A percentile compares a stretch with the other conserved stretches of the same genome.
phyloP scores from a whole-genome alignment of 2,888 invertebrate genomes.

The Synanthedon tipuliformis region DNA sequence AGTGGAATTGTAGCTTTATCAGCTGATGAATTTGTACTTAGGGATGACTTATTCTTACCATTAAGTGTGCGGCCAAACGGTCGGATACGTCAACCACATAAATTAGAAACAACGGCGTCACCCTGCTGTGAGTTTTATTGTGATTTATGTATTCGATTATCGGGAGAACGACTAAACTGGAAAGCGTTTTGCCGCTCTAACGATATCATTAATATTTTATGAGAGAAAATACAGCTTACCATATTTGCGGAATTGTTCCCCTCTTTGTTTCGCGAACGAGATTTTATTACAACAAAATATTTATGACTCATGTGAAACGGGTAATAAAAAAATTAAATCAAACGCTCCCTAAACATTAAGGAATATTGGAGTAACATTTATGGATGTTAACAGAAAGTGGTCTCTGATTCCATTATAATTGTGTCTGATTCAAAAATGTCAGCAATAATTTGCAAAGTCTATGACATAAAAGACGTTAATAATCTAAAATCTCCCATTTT shows the following conservation, averaged over 20 bases:
- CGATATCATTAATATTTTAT: slow-evolving; percentile 41
- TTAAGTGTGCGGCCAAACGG: slow-evolving; percentile 7
- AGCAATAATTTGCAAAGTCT: no score
- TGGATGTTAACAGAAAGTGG: no score
- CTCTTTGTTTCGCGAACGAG: slow-evolving; percentile 8
- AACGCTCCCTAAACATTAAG: no score
- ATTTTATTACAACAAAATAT: slow-evolving; percentile 2
- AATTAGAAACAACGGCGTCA: slow-evolving; percentile 38
- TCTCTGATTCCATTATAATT: no score
- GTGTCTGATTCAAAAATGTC: no score
- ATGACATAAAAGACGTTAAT: no score
- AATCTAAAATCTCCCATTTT: no score
- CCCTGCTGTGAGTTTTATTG: slow-evolving; percentile 46
- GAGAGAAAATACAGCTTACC: slow-evolving; percentile 15
- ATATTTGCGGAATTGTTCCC: slow-evolving; percentile 8
- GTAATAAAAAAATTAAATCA: no score
- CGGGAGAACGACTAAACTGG: slow-evolving; percentile 42
- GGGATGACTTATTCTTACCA: slow-evolving; percentile 1
- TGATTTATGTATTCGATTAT: slow-evolving; percentile 55
- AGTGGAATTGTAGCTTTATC: slow-evolving; percentile 12
- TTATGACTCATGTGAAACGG: neutral
- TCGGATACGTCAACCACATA: slow-evolving; percentile 24
- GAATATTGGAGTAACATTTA: no score
- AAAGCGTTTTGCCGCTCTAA: slow-evolving; percentile 34
- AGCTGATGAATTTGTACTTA: slow-evolving; percentile 6